These are phyloP conservation scores for Trigoniulus corallinus DNA, from an alignment of 1,140 invertebrate genomes.

Conservation along the genomic window DNA sequence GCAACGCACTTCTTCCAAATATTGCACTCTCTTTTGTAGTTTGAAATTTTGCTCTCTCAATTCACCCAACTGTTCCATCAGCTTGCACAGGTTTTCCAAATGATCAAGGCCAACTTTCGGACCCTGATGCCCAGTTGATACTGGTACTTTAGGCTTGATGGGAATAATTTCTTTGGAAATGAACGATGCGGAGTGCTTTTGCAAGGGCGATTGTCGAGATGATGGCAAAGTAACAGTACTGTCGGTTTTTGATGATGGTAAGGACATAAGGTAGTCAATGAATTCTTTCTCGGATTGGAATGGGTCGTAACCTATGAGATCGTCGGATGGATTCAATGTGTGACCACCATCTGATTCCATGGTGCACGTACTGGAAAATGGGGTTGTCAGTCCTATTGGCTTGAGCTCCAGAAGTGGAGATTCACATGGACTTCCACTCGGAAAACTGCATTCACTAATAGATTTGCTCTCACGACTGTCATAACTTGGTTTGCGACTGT, in stretches of 20 bases:
- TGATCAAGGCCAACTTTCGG: conserved; percentile 44
- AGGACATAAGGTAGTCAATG: conserved; percentile 15
- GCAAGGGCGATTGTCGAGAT: neutral
- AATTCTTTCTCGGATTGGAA: conserved; percentile 16
- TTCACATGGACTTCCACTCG: neutral
- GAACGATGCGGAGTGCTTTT: neutral
- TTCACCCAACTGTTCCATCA: conserved; percentile 54
- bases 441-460: neutral
- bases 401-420: neutral
- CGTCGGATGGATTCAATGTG: neutral
- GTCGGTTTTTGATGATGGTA: conserved; percentile 10
- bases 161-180: neutral
- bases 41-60: conserved; percentile 49
- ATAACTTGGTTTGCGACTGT: neutral
- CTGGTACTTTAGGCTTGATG: conserved; percentile 3
- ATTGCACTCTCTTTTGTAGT: conserved; percentile 45
- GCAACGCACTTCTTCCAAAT: conserved; percentile 50
- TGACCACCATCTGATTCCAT: too few species aligned
- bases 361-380: neutral
- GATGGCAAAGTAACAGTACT: neutral
- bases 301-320: neutral
- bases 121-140: neutral
- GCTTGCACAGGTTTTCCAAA: conserved; percentile 49
- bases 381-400: neutral
- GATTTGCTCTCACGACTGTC: neutral